Evolutionary conservation across 2,888 invertebrate genomes (phyloP).

Genomic region (Serripes groenlandicus): DNA sequence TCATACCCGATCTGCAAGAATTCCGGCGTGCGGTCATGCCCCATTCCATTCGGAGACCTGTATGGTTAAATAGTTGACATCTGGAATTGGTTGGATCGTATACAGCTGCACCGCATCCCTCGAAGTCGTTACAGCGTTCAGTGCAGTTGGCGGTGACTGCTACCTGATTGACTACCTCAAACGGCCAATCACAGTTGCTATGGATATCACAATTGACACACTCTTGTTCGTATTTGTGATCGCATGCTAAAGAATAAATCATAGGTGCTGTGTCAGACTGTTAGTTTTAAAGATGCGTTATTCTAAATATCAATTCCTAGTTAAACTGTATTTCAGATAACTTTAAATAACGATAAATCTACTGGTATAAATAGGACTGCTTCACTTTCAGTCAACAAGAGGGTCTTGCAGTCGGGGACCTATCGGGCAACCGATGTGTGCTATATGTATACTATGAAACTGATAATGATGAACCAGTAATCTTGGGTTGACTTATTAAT

Average conservation of each 20-base stretch:
- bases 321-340: too few species aligned
- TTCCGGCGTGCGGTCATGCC: neutral
- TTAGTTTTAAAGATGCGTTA: too few species aligned
- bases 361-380: too few species aligned
- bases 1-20: conserved; percentile 12
- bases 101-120: neutral
- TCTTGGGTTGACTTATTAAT: too few species aligned
- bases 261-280: too few species aligned
- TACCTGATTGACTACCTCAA: neutral
- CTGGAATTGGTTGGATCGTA: neutral
- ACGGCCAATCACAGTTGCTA: neutral
- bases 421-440: too few species aligned
- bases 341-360: too few species aligned
- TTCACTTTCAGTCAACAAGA: too few species aligned
- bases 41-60: conserved; percentile 5
- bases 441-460: too few species aligned
- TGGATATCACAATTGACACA: conserved; percentile 12
- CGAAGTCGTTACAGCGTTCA: neutral
- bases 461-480: too few species aligned
- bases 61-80: conserved; percentile 10
- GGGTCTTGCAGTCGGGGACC: too few species aligned
- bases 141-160: conserved; percentile 3
- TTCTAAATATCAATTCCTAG: too few species aligned
- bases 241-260: neutral
- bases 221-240: neutral